Percentiles rank a stretch among this genome's conserved stretches.
phyloP scores from a whole-genome alignment of 2,888 invertebrate genomes.

The Alsophila aescularia region DNA sequence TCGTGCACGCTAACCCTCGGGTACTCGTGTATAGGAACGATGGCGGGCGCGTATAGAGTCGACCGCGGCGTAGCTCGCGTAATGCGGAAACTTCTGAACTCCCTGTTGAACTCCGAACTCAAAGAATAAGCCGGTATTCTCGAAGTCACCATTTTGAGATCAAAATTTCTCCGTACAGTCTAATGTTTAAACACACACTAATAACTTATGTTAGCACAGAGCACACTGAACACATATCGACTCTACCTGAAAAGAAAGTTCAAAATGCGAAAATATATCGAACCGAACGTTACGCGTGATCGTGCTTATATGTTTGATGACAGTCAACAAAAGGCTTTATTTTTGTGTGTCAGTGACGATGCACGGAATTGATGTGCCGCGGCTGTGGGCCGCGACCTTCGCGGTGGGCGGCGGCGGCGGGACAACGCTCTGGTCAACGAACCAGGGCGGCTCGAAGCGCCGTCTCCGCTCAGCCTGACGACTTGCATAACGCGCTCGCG shows the following conservation, averaged over 20 bases:
- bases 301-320: constrained; percentile 16
- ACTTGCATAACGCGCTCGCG: constrained; percentile 75
- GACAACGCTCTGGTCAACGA: constrained; percentile 83
- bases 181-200: constrained; percentile 56
- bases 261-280: constrained; percentile 56
- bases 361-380: constrained; percentile 56
- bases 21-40: constrained; percentile 86
- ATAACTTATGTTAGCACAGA: constrained; percentile 70
- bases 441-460: constrained; percentile 69
- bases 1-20: constrained; percentile 84
- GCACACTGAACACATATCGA: constrained; percentile 81
- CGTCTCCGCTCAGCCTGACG: constrained; percentile 50
- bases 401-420: constrained; percentile 77
- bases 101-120: constrained; percentile 86
- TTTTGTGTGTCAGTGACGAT: constrained; percentile 33
- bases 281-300: constrained; percentile 41
- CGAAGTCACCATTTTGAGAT: constrained; percentile 86
- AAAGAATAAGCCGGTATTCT: constrained; percentile 86
- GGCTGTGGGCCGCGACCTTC: constrained; percentile 78
- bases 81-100: constrained; percentile 84
- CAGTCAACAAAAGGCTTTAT: constrained; percentile 24
- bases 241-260: constrained; percentile 66
- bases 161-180: constrained; percentile 74
- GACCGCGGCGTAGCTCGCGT: constrained; percentile 80
- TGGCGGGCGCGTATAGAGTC: constrained; percentile 79